Conservation (phyloP, 30 jellyfish, hydroid and myxozoan genomes). For the Aurelia sp. region DNA sequence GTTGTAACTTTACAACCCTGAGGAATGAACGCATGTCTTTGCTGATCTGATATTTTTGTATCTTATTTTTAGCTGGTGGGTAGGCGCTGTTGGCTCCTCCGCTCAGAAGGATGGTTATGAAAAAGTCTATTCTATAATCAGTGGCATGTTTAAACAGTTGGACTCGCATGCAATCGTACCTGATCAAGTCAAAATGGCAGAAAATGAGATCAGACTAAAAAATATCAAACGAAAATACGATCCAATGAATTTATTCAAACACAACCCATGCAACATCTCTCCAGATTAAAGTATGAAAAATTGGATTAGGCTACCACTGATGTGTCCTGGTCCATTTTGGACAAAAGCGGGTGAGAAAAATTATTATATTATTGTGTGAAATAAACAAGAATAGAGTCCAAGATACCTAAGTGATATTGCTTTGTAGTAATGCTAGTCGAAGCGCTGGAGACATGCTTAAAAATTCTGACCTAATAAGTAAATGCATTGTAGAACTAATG, state of each 20-base stretch:
- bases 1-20: no score
- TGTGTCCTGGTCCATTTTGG: no score
- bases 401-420: no score
- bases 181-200: constrained; percentile 26
- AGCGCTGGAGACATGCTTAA: no score
- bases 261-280: constrained; percentile 61
- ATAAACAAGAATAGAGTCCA: no score
- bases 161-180: constrained; percentile 41
- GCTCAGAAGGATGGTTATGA: constrained; percentile 46
- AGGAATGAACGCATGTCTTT: no score
- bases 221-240: constrained; percentile 58
- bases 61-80: constrained; percentile 71
- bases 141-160: constrained; percentile 24
- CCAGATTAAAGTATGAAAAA: constrained; percentile 14
- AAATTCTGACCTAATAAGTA: no score
- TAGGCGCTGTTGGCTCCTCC: constrained; percentile 80
- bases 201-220: constrained; percentile 6
- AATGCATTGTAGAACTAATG: no score
- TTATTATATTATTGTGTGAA: no score
- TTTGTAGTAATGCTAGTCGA: no score
- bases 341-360: no score
- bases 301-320: no score
- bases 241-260: constrained; percentile 55
- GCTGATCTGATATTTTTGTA: not conserved
- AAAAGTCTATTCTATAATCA: constrained; percentile 34